These are phyloP conservation scores for Stratiolaelaps scimitus DNA, from an alignment of 1,140 invertebrate genomes.

Conservation along the genomic window DNA sequence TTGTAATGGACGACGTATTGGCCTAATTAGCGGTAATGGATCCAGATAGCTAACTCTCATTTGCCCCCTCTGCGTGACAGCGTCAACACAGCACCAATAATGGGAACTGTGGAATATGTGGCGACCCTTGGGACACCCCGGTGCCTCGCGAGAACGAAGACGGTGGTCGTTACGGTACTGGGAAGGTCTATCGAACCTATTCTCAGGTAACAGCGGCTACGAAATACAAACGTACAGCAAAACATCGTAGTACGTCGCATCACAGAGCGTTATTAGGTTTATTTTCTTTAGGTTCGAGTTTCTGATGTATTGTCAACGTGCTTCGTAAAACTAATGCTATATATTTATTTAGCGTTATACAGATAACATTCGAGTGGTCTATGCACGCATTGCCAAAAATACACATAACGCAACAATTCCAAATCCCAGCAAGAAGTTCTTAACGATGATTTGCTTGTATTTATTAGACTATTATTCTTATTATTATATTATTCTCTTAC, in stretches of 20 bases:
- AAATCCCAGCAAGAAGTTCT: too few species aligned
- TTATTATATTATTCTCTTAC: too few species aligned
- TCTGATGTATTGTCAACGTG: not conserved
- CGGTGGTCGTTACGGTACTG: not conserved
- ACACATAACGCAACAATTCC: too few species aligned
- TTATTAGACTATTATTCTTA: too few species aligned
- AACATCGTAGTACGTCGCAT: not conserved
- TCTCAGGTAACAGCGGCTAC: not conserved
- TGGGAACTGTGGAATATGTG: constrained; percentile 71
- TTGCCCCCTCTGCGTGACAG: constrained; percentile 5
- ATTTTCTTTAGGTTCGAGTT: not conserved
- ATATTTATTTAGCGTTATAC: too few species aligned
- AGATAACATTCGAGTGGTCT: too few species aligned
- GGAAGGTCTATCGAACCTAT: constrained; percentile 11
- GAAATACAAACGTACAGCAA: not conserved
- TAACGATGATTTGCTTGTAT: too few species aligned
- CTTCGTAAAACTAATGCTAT: not conserved
- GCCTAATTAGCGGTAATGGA: too few species aligned
- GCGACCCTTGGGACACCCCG: constrained; percentile 37
- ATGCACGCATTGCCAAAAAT: too few species aligned
- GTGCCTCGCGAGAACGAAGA: constrained; percentile 26
- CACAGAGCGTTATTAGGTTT: not conserved
- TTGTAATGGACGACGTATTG: too few species aligned
- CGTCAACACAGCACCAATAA: constrained; percentile 42
- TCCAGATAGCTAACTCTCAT: too few species aligned